Evolutionary conservation across 2,888 invertebrate genomes (phyloP), one percentile per base, ranked within the genome.

Genomic region (Meliscaeva auricollis): DNA sequence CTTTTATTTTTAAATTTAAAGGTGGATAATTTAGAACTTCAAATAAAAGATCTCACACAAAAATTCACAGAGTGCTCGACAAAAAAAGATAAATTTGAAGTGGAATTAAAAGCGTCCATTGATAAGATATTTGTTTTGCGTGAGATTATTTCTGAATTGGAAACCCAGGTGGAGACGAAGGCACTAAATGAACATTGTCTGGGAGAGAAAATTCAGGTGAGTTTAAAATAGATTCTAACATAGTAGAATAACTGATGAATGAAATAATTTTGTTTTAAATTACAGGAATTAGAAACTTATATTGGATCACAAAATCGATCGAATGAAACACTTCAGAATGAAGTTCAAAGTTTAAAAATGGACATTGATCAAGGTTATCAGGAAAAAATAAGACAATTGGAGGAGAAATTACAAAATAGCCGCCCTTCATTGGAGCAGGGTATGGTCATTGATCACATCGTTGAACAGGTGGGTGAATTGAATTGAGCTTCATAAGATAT

Each of bases 21-120:
- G 97, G 95, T 96, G 68, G 96, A 97, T 90, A 95, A 95, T 70
- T 92, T 97, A 87, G 97, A 96, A 92, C 93, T 94, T 2, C 96
- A 97, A 91, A 93, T 96, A 58, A 94, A 95, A 35, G 96, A 96
- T 81, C 94, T 95, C 92, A 94, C 94, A 58, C 93, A 94, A 87
- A 92, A 94, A 66, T 93, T 96, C 84, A 90, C 92, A 1, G 95
- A 95, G 8, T 91, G 94, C 1, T 94, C 95, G 88, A 91, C 93
- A 0, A 94, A 94, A 83, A 95, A 94, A 88, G 94, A 94, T 1
- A 94, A 95, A 69, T 92, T 95, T 0, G 96, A 97, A 90, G 93
- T 93, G 1, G 96, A 97, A 87, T 91, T 96, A 1, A 95, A 96
- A 90, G 95, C 95, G n/a, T 94, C 96, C 0, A 94, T 95, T 35